Conservation (phyloP, 2,888 invertebrate genomes). For the Kryphioiulus occultus region DNA sequence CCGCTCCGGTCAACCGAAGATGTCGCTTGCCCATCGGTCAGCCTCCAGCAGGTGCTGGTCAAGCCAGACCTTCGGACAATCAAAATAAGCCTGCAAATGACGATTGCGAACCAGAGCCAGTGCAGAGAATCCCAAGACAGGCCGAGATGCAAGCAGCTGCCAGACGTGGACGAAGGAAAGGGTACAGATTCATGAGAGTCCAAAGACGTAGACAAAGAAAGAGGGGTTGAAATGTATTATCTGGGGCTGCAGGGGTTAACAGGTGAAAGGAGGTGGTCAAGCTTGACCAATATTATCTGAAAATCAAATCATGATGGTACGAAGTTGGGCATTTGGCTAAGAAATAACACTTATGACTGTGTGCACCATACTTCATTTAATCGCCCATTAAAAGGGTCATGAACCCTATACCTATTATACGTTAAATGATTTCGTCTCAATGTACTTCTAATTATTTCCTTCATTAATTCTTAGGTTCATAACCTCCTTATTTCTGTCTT, state of each 20-base stretch:
- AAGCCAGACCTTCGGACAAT: neutral
- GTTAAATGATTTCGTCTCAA: too few relatives aligned
- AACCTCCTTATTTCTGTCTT: too few relatives aligned
- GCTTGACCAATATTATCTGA: neutral
- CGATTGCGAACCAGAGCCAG: neutral
- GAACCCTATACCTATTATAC: too few relatives aligned
- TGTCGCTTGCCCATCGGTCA: neutral
- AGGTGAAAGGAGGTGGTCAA: neutral
- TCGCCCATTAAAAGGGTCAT: too few relatives aligned
- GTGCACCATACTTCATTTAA: neutral
- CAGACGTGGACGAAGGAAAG: neutral
- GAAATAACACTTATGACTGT: neutral
- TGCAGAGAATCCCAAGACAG: constrained; percentile 6
- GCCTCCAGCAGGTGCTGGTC: neutral
- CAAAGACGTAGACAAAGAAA: neutral
- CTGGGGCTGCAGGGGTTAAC: neutral
- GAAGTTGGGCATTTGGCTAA: neutral
- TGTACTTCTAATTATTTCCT: too few relatives aligned
- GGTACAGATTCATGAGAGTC: neutral
- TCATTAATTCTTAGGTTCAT: too few relatives aligned
- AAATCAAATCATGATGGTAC: neutral
- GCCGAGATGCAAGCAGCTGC: neutral
- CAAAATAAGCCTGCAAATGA: neutral
- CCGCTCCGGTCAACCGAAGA: constrained; percentile 1
- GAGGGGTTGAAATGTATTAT: neutral